phyloP scores from a whole-genome alignment of 2,113 vertebrate species.

The Climacteris rufus region DNA sequence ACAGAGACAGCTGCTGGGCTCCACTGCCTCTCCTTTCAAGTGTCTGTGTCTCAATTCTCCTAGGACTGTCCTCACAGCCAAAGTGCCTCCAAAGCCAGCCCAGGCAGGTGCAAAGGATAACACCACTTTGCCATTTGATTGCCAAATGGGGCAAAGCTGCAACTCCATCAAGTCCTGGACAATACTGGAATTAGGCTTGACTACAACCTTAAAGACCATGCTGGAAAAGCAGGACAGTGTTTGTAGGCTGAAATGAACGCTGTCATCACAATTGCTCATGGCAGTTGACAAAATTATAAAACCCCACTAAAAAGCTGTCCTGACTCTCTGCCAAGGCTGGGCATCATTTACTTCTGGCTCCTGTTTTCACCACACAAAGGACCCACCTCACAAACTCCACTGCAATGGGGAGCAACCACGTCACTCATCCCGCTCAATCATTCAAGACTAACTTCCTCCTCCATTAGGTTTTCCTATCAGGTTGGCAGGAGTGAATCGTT shows the following conservation, averaged over 20 bases:
- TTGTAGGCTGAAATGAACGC: not conserved
- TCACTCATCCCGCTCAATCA: not conserved
- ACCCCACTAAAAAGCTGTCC: not conserved
- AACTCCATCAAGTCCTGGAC: not conserved
- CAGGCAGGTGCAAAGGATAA: not conserved
- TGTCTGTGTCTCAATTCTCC: not conserved
- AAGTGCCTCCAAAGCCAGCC: not conserved
- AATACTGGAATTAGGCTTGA: not conserved
- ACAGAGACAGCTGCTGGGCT: not conserved
- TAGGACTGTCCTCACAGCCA: not conserved
- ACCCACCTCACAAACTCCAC: not conserved
- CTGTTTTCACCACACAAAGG: not conserved
- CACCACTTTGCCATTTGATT: not conserved
- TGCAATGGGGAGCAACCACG: not conserved
- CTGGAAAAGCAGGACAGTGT: not conserved
- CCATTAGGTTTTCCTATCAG: not conserved
- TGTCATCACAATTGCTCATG: not conserved
- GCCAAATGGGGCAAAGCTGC: not conserved
- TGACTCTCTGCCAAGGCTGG: not conserved
- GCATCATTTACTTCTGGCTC: not conserved
- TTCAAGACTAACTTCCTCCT: not conserved
- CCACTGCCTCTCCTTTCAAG: not conserved
- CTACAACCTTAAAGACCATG: not conserved
- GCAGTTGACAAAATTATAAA: not conserved
- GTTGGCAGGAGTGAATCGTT: not conserved